Base-by-base conservation (phyloP, 2,888 invertebrate genomes). In the Hedya salicella region DNA sequence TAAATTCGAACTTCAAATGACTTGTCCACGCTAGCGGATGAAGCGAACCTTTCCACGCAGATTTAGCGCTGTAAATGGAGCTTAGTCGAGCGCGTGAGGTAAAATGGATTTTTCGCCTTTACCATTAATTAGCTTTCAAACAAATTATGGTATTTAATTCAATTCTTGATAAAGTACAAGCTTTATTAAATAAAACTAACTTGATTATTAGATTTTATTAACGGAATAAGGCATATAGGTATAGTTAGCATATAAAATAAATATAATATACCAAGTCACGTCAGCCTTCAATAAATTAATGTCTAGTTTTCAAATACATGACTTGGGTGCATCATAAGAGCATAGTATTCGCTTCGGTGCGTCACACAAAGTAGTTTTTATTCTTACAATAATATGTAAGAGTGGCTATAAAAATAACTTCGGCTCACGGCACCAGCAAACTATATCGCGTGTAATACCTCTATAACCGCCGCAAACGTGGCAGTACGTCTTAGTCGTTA, bases 401-500 rank as follows among this genome's bases (percentile, higher is more conserved):
- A 59, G 63, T 69, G 48, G 52, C 52, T 48, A 76, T 75, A 75
- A 74, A 78, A 77, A 79, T 78, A 76, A 69, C 73, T 74, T 65
- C 59, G 63, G 74, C 69, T 70, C 71, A 71, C 70, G 72, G 63
- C 65, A 62, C 64, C 30, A 70, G 71, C 70, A 71, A 72, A 77
- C 72, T 66, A 61, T 69, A 71, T 80, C 73, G 77, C 78, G 78
- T 80, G 77, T 49, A 57, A 6, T 36, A 36, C 36, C 11, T 36
- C 25, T 25, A 25, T 36, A 36, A 36, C 36, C 9, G 9, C 36
- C 2, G 9, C 36, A 36, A 9, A 11, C n/a, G n/a, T n/a, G n/a
- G n/a, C 9, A 36, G 8, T 36, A 11, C 9, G 36, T 9, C 11
- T 36, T 36, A 36, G 11, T 9, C 8, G 11, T 36, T 9, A 36